Conservation (phyloP, 2,888 invertebrate species). For the Papilio protenor region DNA sequence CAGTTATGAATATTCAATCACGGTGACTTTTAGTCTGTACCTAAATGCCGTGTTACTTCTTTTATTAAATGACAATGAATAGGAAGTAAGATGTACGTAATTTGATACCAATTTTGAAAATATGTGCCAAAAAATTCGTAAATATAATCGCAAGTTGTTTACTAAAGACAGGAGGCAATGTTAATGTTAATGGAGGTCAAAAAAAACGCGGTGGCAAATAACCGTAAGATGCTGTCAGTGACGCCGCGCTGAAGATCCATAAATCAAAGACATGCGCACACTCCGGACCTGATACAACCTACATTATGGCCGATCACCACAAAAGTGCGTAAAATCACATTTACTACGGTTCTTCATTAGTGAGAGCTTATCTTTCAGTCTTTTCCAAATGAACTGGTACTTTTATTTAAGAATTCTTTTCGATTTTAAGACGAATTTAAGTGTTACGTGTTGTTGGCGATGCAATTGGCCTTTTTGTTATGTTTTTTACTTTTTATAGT, state of each 20-base stretch:
- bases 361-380: background rate
- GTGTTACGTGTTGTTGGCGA: no score
- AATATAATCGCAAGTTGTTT: background rate
- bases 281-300: background rate
- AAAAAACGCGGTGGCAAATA: slow-evolving; percentile 16
- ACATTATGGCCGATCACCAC: background rate
- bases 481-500: no score
- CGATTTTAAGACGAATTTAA: no score
- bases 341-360: no score
- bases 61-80: background rate
- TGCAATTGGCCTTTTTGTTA: no score
- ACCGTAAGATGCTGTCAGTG: background rate
- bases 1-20: slow-evolving; percentile 51
- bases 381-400: no score
- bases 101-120: no score
- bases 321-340: background rate
- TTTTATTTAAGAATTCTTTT: no score
- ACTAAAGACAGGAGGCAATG: background rate
- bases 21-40: slow-evolving; percentile 40
- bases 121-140: no score
- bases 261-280: slow-evolving; percentile 12
- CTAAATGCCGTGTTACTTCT: background rate
- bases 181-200: slow-evolving; percentile 16
- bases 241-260: slow-evolving; percentile 6
- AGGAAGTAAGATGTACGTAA: background rate